phyloP scores from a whole-genome alignment of 2,888 invertebrate genomes.

The Hecatera dysodea region DNA sequence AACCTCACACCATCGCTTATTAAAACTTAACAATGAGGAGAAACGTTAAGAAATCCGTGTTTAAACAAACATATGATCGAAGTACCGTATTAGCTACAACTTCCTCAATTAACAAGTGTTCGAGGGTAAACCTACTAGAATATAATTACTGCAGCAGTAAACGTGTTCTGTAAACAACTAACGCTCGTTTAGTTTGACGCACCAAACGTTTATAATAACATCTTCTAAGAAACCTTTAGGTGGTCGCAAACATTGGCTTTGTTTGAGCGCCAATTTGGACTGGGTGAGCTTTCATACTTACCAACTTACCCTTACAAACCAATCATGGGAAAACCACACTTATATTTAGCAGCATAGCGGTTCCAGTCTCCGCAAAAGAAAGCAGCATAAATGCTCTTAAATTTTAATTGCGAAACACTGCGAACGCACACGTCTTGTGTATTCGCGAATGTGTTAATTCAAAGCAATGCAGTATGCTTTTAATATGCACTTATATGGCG shows the following conservation, averaged over 20 bases:
- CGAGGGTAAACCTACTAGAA: slow-evolving; percentile 71
- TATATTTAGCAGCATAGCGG: slow-evolving; percentile 58
- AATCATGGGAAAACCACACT: slow-evolving; percentile 63
- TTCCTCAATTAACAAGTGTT: slow-evolving; percentile 79
- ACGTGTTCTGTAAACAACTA: slow-evolving; percentile 74
- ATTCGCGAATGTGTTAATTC: slow-evolving; percentile 87
- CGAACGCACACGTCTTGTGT: slow-evolving; percentile 78
- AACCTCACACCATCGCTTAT: slow-evolving; percentile 55
- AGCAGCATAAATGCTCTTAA: slow-evolving; percentile 70
- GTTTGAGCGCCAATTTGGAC: slow-evolving; percentile 87
- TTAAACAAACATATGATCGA: slow-evolving; percentile 68
- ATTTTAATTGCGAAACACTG: slow-evolving; percentile 86
- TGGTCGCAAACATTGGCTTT: slow-evolving; percentile 88
- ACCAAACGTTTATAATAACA: slow-evolving; percentile 68
- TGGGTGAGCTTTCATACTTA: slow-evolving; percentile 73
- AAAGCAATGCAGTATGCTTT: slow-evolving; percentile 77
- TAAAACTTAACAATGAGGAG: slow-evolving; percentile 60
- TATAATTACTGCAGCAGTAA: slow-evolving; percentile 72
- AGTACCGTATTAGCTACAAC: slow-evolving; percentile 69
- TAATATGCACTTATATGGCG: slow-evolving; percentile 82
- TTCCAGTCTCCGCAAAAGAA: slow-evolving; percentile 60
- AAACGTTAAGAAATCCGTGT: slow-evolving; percentile 61
- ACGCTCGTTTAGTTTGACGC: slow-evolving; percentile 68
- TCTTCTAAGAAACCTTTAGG: slow-evolving; percentile 85
- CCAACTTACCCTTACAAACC: slow-evolving; percentile 63